Evolutionary conservation across 2,113 vertebrate genomes (phyloP).

Genomic region (Pomatostomus ruficeps): DNA sequence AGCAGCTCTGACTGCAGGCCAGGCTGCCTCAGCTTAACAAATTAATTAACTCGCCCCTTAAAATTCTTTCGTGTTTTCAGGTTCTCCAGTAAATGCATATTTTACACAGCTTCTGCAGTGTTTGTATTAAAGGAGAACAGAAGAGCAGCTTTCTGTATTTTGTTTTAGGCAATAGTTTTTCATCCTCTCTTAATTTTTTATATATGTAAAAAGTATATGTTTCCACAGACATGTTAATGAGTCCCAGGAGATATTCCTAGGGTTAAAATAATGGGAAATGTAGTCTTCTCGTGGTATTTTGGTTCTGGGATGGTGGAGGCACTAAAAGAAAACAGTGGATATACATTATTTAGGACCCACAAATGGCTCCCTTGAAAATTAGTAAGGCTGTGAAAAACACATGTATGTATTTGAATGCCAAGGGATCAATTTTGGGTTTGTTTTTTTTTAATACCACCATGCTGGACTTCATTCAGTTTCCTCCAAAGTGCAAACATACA

Average conservation of each 20-base stretch:
- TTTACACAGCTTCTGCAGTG: neutral
- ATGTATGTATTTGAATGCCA: neutral
- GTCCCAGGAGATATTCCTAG: neutral
- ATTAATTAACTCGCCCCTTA: neutral
- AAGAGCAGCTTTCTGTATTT: neutral
- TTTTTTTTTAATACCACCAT: neutral
- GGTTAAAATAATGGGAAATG: slow-evolving; percentile 17
- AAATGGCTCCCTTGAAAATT: slow-evolving; percentile 12
- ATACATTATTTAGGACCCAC: neutral
- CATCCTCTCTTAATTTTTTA: neutral
- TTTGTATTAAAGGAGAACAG: neutral
- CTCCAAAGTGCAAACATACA: neutral
- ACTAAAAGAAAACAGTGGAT: slow-evolving; percentile 12
- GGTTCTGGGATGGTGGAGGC: neutral
- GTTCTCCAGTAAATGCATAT: neutral
- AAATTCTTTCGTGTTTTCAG: neutral
- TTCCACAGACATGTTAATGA: slow-evolving; percentile 29
- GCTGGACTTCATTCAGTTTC: neutral
- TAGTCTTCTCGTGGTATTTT: slow-evolving; percentile 19
- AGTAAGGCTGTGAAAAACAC: neutral
- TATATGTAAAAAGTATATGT: neutral
- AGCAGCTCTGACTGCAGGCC: neutral
- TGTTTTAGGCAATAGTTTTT: neutral
- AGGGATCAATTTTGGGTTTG: neutral
- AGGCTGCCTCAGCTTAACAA: neutral